phyloP scores from a whole-genome alignment of 1,140 invertebrate species.

The Globodera rostochiensis region DNA sequence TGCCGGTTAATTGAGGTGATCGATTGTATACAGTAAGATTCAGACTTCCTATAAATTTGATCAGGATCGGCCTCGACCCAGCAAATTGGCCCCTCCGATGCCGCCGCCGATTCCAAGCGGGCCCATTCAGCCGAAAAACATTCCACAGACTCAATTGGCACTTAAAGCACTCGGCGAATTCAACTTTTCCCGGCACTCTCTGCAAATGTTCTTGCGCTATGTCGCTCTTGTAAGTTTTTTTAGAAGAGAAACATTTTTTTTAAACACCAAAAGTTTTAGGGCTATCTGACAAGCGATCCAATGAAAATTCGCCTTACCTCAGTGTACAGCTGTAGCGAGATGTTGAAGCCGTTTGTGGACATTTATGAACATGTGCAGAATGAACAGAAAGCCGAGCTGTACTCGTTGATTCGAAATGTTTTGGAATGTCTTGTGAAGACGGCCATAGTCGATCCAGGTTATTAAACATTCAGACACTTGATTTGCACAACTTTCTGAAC shows the following conservation, averaged over 20 bases:
- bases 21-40: no score
- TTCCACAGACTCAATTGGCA: slow-evolving; percentile 83
- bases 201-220: slow-evolving; percentile 63
- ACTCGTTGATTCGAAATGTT: slow-evolving; percentile 70
- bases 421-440: slow-evolving; percentile 85
- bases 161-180: slow-evolving; percentile 90
- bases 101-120: slow-evolving; percentile 44
- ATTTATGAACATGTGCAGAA: slow-evolving; percentile 64
- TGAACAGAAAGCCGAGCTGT: slow-evolving; percentile 58
- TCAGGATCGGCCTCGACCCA: slow-evolving; percentile 36
- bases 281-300: slow-evolving; percentile 88
- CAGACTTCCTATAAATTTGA: no score
- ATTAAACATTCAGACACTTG: background rate
- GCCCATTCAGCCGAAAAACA: slow-evolving; percentile 73
- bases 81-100: slow-evolving; percentile 54
- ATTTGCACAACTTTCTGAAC: slow-evolving; percentile 4
- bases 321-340: slow-evolving; percentile 85
- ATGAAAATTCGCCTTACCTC: slow-evolving; percentile 89
- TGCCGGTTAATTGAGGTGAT: no score
- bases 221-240: slow-evolving; percentile 55
- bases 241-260: slow-evolving; percentile 5
- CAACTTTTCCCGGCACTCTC: slow-evolving; percentile 80
- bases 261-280: slow-evolving; percentile 66
- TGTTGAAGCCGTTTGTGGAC: slow-evolving; percentile 79
- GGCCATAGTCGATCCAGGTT: slow-evolving; percentile 87